Evolutionary conservation across 2,797 vertebrate species (phyloP).

Genomic region (Syndactyla subalaris): DNA sequence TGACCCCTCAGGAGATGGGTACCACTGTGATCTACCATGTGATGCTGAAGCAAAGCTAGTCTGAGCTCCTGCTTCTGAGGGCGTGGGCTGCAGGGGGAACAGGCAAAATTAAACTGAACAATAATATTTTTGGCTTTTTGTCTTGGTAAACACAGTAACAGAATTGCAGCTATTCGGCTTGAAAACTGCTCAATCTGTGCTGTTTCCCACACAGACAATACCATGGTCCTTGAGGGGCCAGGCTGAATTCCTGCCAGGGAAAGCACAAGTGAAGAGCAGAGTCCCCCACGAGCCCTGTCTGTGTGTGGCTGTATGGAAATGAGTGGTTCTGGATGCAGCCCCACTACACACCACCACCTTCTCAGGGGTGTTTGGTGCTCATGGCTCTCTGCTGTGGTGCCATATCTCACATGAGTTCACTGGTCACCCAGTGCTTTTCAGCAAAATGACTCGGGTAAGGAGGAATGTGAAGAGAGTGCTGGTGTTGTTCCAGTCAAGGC

Average conservation of each 20-base stretch:
- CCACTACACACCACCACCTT: neutral
- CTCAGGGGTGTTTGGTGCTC: neutral
- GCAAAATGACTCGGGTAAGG: neutral
- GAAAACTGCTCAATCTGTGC: neutral
- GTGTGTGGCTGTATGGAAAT: neutral
- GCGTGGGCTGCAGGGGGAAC: neutral
- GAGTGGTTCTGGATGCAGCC: accelerated
- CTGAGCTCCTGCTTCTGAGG: neutral
- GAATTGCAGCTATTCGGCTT: neutral
- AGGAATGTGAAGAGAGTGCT: neutral
- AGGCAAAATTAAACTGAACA: neutral
- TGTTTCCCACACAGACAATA: neutral
- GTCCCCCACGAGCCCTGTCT: accelerated
- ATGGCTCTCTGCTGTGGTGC: neutral
- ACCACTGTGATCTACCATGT: neutral
- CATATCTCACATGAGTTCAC: neutral
- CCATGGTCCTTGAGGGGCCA: neutral
- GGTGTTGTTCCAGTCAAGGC: neutral
- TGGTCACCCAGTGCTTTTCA: neutral
- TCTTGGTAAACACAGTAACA: neutral
- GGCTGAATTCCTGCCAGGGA: neutral
- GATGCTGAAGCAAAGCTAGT: neutral
- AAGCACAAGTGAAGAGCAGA: neutral
- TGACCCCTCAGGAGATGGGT: neutral
- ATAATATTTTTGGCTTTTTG: neutral